phyloP scores from a whole-genome alignment of 2,113 vertebrate species.

The Antechinus flavipes region DNA sequence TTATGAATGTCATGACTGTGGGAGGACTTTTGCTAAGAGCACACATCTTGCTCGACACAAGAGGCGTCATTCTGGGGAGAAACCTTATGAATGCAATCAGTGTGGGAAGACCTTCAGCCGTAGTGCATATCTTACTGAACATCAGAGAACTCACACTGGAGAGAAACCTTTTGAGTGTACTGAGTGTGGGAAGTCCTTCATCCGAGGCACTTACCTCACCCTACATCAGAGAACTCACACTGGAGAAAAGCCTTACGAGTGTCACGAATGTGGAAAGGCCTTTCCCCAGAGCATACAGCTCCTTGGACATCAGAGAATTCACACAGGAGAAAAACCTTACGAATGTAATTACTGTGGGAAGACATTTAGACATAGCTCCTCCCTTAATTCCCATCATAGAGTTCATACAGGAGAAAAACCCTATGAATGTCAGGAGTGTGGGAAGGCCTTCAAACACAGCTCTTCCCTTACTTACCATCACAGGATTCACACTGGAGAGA shows the following conservation, averaged over 20 bases:
- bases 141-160: slow-evolving; percentile 81
- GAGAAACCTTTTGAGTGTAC: slow-evolving; percentile 82
- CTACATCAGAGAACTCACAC: slow-evolving; percentile 82
- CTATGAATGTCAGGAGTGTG: slow-evolving; percentile 71
- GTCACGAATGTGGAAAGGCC: slow-evolving; percentile 78
- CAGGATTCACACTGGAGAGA: slow-evolving; percentile 80
- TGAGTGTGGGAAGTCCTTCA: slow-evolving; percentile 82
- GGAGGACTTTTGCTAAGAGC: slow-evolving; percentile 48
- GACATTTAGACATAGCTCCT: slow-evolving; percentile 75
- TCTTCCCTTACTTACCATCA: slow-evolving; percentile 72
- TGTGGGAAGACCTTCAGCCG: slow-evolving; percentile 83
- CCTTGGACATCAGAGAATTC: slow-evolving; percentile 78
- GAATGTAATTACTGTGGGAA: slow-evolving; percentile 81
- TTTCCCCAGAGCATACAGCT: slow-evolving; percentile 81
- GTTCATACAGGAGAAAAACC: slow-evolving; percentile 76
- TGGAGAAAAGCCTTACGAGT: slow-evolving; percentile 82
- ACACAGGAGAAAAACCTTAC: slow-evolving; percentile 82
- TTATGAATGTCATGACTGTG: slow-evolving; percentile 42
- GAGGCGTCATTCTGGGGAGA: slow-evolving; percentile 62
- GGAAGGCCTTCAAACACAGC: slow-evolving; percentile 76
- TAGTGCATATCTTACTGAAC: slow-evolving; percentile 78
- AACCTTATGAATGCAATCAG: slow-evolving; percentile 70
- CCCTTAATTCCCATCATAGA: slow-evolving; percentile 72
- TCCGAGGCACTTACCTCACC: slow-evolving; percentile 74
- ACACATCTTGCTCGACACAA: slow-evolving; percentile 63